Evolutionary conservation across 2,888 invertebrate species (phyloP), one percentile per base, ranked within the genome.

Genomic region (Macrophya alboannulata): DNA sequence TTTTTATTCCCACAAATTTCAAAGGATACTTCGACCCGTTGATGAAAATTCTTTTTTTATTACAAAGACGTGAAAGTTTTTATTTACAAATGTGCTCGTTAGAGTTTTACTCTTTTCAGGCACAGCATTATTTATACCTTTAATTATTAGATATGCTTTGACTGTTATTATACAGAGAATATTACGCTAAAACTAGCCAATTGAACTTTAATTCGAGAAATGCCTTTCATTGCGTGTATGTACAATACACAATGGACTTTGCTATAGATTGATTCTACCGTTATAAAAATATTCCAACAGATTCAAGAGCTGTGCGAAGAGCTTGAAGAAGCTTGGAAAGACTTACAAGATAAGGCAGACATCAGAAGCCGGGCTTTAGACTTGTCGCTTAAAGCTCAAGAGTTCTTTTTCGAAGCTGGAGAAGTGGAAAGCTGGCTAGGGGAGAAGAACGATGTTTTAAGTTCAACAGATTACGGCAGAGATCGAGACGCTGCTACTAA

Each of bases 361-460:
- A 96, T 96, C 87, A 95, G 98, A 72, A 96, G 96, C 43, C 95
- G 95, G 59, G 96, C 97, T 87, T 95, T 99, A 86, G 98, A 99
- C 89, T 95, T 98, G 87, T 98, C 98, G 0, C 94, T 99, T 85
- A 97, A 97, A 91, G 97, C 98, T 12, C 99, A 99, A 93, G 98
- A 98, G 94, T 98, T 97, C 94, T 96, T 97, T 94, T 98, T 97
- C 91, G 98, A 98, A 92, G 97, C 98, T 15, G 96, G 96, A 74
- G 98, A 98, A 94, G 97, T 99, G 87, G 99, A 99, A 94, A 96
- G 97, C 43, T 99, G 99, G 99, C 95, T 99, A 87, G 96, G 96
- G 59, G 99, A 99, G 94, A 97, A 97, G 92, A 97, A 96, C 76
- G 97, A 97, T 86, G 96, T 97, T 48, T 94, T 99, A 6, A 96